Conservation (phyloP, 2,888 invertebrate genomes). For the Hydriomena furcata region DNA sequence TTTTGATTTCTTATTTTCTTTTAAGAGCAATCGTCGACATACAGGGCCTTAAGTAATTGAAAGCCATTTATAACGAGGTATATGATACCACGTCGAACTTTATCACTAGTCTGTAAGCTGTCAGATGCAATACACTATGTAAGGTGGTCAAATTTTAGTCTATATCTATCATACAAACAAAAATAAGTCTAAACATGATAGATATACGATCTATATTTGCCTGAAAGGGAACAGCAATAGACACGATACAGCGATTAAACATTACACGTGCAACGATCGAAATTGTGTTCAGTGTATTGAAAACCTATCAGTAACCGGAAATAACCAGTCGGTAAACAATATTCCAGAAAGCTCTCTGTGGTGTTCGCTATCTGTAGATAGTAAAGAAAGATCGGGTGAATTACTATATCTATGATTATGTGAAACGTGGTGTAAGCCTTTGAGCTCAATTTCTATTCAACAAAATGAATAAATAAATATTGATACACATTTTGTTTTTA, state of each 20-base stretch:
- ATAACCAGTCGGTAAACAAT: constrained; percentile 5
- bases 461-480: too few relatives aligned
- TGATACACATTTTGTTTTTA: too few relatives aligned
- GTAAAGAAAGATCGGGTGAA: too few relatives aligned
- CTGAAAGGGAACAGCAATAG: not conserved
- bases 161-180: not conserved
- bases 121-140: not conserved
- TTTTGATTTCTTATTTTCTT: too few relatives aligned
- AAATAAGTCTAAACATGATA: not conserved
- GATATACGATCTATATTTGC: not conserved
- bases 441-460: too few relatives aligned
- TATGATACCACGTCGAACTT: not conserved
- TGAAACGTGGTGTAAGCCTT: too few relatives aligned
- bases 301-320: constrained; percentile 3
- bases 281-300: constrained; percentile 8
- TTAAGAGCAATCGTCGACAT: too few relatives aligned
- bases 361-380: too few relatives aligned
- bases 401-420: too few relatives aligned
- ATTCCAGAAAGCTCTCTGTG: not conserved
- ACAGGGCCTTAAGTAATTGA: too few relatives aligned
- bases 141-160: not conserved
- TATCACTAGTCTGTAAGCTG: constrained; percentile 1
- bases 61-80: too few relatives aligned
- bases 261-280: not conserved
- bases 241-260: not conserved